phyloP scores from a whole-genome alignment of 2,113 vertebrate genomes.

The Chamaetylas fuelleborni region DNA sequence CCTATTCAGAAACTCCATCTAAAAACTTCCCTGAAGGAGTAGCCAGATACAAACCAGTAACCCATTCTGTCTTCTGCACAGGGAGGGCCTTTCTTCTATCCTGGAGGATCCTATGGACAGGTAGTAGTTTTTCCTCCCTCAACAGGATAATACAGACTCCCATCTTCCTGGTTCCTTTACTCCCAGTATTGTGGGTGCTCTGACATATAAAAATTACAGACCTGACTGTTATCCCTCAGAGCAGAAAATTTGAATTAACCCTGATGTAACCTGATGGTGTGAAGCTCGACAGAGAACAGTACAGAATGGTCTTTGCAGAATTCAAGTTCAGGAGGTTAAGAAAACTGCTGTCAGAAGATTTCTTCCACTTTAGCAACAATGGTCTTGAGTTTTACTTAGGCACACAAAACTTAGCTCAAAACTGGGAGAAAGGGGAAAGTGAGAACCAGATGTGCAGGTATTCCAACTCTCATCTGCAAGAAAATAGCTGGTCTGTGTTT shows the following conservation, averaged over 20 bases:
- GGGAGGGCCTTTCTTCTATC: conserved; percentile 16
- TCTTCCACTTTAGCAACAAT: neutral
- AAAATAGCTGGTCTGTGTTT: neutral
- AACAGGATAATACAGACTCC: neutral
- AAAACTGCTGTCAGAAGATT: neutral
- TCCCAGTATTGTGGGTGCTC: fast-evolving
- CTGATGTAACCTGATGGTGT: neutral
- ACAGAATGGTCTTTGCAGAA: neutral
- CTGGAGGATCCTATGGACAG: conserved; percentile 41
- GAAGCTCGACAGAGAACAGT: neutral
- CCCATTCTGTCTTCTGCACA: neutral
- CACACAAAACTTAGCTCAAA: neutral
- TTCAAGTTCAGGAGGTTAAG: neutral
- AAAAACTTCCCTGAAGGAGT: neutral
- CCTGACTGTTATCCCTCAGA: neutral
- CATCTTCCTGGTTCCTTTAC: neutral
- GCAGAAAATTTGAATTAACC: neutral
- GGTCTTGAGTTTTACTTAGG: neutral
- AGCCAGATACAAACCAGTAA: neutral
- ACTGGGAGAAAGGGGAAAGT: fast-evolving
- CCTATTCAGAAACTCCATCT: neutral
- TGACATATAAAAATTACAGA: neutral
- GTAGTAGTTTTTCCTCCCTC: neutral
- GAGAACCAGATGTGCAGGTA: neutral
- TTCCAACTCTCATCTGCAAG: neutral